A percentile compares a stretch with the other conserved stretches of the same genome.
These are phyloP conservation scores for Craseonycteris thonglongyai DNA, from an alignment of 2,113 vertebrate genomes.

Conservation along the genomic window DNA sequence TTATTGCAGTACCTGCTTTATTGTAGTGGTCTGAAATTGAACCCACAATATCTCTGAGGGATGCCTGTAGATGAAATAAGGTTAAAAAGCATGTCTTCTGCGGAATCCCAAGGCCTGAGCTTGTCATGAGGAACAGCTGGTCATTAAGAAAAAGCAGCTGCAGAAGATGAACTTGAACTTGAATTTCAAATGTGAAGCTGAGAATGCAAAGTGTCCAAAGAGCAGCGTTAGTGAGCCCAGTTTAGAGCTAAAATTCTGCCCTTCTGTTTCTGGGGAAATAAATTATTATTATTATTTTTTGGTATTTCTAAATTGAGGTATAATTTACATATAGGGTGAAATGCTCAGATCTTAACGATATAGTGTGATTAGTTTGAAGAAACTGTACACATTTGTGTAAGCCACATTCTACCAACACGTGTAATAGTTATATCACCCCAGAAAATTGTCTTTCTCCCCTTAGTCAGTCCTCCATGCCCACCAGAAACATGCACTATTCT, in stretches of 20 bases:
- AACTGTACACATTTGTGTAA: background rate
- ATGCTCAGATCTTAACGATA: background rate
- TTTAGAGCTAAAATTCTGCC: background rate
- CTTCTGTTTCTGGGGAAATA: background rate
- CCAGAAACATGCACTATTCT: background rate
- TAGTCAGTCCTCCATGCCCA: background rate
- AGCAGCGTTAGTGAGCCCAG: background rate
- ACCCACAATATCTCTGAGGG: background rate
- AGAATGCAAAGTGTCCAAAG: background rate
- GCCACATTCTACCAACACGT: background rate
- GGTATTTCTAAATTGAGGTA: background rate
- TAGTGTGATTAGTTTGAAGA: background rate
- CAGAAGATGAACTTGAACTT: background rate
- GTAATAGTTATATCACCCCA: background rate
- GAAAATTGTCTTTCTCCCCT: background rate
- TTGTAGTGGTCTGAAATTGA: background rate
- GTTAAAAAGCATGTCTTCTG: background rate
- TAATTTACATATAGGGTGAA: conserved; percentile 3
- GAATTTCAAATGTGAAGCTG: background rate
- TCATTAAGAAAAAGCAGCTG: conserved; percentile 14
- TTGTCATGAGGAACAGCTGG: conserved; percentile 23
- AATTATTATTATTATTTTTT: background rate
- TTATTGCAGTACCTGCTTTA: background rate
- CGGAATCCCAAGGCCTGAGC: background rate
- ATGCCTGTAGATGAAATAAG: background rate